Conservation (phyloP, 2,797 vertebrate species). For the Takifugu ocellatus region DNA sequence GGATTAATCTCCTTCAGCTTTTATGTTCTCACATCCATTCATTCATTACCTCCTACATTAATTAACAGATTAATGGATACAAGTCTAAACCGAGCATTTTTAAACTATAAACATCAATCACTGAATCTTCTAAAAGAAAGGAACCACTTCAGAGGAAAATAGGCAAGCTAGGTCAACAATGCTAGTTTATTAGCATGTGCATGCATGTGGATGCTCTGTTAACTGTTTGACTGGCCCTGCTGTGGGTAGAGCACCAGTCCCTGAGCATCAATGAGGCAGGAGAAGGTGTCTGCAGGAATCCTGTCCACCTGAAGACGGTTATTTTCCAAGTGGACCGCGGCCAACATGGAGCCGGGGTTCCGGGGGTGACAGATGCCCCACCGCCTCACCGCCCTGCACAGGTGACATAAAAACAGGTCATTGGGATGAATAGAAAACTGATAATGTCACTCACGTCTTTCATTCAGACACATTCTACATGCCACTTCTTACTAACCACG, state of each 20-base stretch:
- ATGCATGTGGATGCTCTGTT: conserved; percentile 5
- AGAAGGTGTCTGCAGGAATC: conserved; percentile 73
- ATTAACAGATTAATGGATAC: conserved; percentile 13
- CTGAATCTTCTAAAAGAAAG: conserved; percentile 7
- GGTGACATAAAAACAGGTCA: conserved; percentile 11
- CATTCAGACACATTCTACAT: no score
- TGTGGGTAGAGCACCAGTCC: conserved; percentile 77
- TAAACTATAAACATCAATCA: conserved; percentile 11
- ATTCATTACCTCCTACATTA: conserved; percentile 10
- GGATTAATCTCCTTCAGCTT: conserved; percentile 25
- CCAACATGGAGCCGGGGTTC: conserved; percentile 73
- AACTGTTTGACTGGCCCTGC: conserved; percentile 43
- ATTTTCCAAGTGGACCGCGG: conserved; percentile 79
- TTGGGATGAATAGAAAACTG: background rate
- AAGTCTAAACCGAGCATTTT: background rate
- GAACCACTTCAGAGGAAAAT: background rate
- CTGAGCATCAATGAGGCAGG: conserved; percentile 67
- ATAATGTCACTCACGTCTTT: no score
- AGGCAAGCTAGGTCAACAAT: no score
- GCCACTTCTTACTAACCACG: no score
- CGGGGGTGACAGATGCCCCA: conserved; percentile 80
- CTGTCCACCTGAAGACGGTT: conserved; percentile 71
- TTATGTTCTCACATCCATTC: conserved; percentile 23
- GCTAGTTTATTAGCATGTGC: no score
- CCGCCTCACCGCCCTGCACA: conserved; percentile 70